Base-by-base conservation (phyloP, 2,113 vertebrate genomes). In the Grantiella picta region DNA sequence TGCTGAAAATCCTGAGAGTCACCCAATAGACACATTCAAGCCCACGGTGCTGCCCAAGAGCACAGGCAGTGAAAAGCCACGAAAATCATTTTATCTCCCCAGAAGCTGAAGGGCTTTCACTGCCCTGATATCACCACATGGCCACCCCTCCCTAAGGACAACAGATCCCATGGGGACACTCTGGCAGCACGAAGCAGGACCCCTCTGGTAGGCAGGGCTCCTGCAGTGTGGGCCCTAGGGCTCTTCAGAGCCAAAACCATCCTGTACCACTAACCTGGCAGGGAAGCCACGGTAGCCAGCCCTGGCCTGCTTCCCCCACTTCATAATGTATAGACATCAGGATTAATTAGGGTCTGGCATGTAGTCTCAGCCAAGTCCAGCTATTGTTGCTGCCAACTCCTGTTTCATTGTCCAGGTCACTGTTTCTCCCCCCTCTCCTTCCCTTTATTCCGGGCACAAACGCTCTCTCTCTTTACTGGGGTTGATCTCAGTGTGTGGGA, bases 321-420 rank as follows among this genome's bases (percentile, higher is more conserved):
- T 61, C 6, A 2, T 71, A 56, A 89, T 21, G 57, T 20, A 71
- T 14, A 90, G 84, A n/a, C 80, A 92, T 76, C 95, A 87, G 79
- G 64, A 94, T 69, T 87, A 87, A 97, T 96, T 95, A 92, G 82
- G 76, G 38, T 82, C 87, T 75, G 66, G 78, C 2, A 0, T 8
- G 47, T 23, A 66, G 59, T 8, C 53, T 23, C 72, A 63, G 71
- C 94, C 89, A 88, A 94, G 82, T 47, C 60, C 82, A 84, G 87
- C 89, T 85, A 83, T 57, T 91, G 73, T 82, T 86, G 85, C 92
- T 95, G 94, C 92, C 96, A 97, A 92, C 53, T 89, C 89, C 77
- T 56, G 36, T 68, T 93, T 50, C 92, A 92, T 91, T 93, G 92
- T 80, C 95, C 89, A 61, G 92, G 40, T 86, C 35, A 4, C n/a